Evolutionary conservation across 2,888 invertebrate genomes (phyloP).

Genomic region (Cancer borealis): DNA sequence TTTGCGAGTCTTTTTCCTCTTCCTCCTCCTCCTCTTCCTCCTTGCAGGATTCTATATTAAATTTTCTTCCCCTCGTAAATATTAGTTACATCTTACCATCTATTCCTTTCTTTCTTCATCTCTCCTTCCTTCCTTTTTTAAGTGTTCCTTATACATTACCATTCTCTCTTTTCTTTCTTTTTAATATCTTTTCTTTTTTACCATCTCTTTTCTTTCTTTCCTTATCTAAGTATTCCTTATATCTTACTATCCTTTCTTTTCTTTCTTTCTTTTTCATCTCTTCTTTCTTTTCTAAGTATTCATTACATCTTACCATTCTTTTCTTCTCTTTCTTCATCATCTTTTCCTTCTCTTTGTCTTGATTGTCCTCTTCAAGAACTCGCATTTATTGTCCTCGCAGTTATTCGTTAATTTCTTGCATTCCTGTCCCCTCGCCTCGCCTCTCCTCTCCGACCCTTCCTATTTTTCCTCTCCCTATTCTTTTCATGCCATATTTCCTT

Average conservation of each 20-base stretch:
- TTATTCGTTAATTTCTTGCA: constrained; percentile 17
- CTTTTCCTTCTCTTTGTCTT: not conserved
- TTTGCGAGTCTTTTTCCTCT: not conserved
- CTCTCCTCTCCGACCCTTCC: not conserved
- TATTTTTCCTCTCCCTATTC: not conserved
- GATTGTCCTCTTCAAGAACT: not conserved
- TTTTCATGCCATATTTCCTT: not conserved
- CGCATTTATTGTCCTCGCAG: constrained; percentile 3
- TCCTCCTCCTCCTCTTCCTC: not conserved
- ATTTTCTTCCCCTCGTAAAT: not conserved
- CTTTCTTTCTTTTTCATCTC: too few relatives aligned
- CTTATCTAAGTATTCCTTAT: too few relatives aligned
- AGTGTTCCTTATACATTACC: too few relatives aligned
- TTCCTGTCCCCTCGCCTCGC: not conserved
- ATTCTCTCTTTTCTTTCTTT: too few relatives aligned
- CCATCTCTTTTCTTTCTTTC: not conserved
- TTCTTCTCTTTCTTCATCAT: not conserved
- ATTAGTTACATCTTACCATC: not conserved
- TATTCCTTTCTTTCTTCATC: not conserved
- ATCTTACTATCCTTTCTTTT: too few relatives aligned
- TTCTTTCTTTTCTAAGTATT: not conserved
- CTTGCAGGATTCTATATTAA: not conserved
- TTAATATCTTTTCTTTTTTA: too few relatives aligned
- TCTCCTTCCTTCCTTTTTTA: not conserved
- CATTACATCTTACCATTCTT: not conserved